These are phyloP conservation scores for Diorhabda carinulata DNA, from an alignment of 1,140 invertebrate genomes.

Conservation along the genomic window DNA sequence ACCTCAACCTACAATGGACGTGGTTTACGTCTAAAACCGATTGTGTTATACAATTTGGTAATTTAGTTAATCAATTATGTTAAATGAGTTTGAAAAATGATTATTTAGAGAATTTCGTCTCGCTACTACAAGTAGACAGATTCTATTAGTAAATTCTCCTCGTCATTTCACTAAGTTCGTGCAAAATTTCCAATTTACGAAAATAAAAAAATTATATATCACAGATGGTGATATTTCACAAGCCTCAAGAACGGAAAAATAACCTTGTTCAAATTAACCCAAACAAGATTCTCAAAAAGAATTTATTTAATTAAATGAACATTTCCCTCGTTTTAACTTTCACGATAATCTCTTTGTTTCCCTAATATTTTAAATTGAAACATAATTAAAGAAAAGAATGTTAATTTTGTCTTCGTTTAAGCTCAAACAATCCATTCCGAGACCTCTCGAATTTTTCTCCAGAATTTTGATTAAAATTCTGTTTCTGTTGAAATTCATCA, in stretches of 20 bases:
- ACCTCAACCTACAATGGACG: too few species aligned
- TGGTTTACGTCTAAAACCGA: too few species aligned
- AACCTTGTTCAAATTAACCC: not conserved
- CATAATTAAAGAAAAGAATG: slow-evolving; percentile 3
- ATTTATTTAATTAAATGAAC: slow-evolving; percentile 3
- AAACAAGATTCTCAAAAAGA: not conserved
- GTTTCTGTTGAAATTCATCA: slow-evolving; percentile 2
- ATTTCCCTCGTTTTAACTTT: not conserved
- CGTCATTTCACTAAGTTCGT: too few species aligned
- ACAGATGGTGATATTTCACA: too few species aligned
- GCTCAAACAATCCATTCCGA: not conserved
- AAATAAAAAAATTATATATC: too few species aligned
- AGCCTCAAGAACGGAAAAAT: not conserved
- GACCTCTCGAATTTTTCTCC: not conserved
- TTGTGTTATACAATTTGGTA: too few species aligned
- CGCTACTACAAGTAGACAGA: too few species aligned
- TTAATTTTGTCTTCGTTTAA: slow-evolving; percentile 1
- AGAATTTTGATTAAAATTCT: slow-evolving; percentile 3
- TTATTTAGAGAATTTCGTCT: too few species aligned
- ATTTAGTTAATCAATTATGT: too few species aligned
- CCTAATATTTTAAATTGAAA: slow-evolving; percentile 3
- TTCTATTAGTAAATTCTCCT: too few species aligned
- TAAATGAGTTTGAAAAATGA: too few species aligned
- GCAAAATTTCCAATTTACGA: too few species aligned
- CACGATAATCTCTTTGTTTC: not conserved